Evolutionary conservation across 2,797 vertebrate genomes (phyloP), one percentile per base, ranked within the genome.

Genomic region (Cryptoblepharus egeriae): DNA sequence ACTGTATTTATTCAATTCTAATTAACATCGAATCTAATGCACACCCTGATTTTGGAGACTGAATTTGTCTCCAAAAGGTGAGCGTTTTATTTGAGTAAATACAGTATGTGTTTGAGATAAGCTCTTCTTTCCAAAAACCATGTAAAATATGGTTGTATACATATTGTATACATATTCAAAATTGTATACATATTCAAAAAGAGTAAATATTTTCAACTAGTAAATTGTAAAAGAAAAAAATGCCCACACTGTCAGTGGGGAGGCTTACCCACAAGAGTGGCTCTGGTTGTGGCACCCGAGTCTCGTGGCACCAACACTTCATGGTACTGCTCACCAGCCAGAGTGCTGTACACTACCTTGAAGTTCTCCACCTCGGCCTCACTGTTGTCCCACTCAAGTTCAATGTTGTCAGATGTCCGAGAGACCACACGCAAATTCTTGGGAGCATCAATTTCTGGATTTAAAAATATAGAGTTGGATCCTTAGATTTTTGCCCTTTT

Each of bases 371-470:
- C 97, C 89, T 98, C 97, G 0, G 98, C 98, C 88, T 99, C 98
- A 1, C 98, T 99, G 95, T 99, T 99, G 92, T 99, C 98, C 98
- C 98, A 99, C 61, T 99, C 95, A 0, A 99, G 94, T 87, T 98
- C 97, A 24, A 99, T 96, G 78, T 94, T 95, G 88, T 96, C 96
- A 6, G 97, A 97, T 0, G 94, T 97, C 89, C 96, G 97, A 2
- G 96, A 97, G 67, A 97, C 91, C 22, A 99, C 97, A 42, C 97
- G 95, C 73, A 97, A 89, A 90, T 99, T 99, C 95, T 99, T 99
- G 71, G 99, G 99, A n/a, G 98, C 97, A 85, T 99, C 99, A 0
- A 99, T 98, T 94, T 99, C 99, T 99, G 94, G 86, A 10, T 87
- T 91, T 89, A 73, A 92, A 79, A 89, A 89, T 77, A 90, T 90